Percentiles rank a stretch among this genome's conserved stretches.
These are phyloP conservation scores for Pterostichus madidus DNA, from an alignment of 2,888 invertebrate genomes.

Conservation along the genomic window DNA sequence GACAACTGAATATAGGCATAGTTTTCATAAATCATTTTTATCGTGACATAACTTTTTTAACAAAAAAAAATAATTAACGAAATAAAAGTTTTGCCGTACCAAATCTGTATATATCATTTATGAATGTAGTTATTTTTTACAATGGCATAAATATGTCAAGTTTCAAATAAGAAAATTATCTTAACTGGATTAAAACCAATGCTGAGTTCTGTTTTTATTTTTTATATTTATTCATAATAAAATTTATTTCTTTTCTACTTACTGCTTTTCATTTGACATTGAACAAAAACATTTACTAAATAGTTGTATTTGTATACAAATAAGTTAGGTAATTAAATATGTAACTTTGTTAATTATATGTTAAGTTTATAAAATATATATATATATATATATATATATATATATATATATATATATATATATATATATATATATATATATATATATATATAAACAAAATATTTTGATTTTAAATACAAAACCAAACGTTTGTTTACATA, in stretches of 20 bases:
- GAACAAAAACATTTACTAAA: constrained; percentile 16
- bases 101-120: too few species aligned
- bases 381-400: not conserved
- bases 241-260: constrained; percentile 24
- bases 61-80: too few species aligned
- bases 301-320: constrained; percentile 24
- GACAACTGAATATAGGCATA: too few species aligned
- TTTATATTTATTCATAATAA: not conserved
- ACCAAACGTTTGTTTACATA: too few species aligned
- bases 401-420: too few species aligned
- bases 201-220: too few species aligned
- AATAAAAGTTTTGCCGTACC: too few species aligned
- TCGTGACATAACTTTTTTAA: too few species aligned
- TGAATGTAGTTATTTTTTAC: not conserved
- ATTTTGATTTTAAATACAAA: not conserved
- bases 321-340: constrained; percentile 33
- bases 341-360: constrained; percentile 31
- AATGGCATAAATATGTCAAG: not conserved
- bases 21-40: too few species aligned
- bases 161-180: not conserved
- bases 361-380: constrained; percentile 37
- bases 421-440: too few species aligned
- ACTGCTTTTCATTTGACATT: constrained; percentile 22
- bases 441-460: constrained; percentile 35
- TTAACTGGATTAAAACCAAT: too few species aligned